These are phyloP conservation scores for Meiosimyza decipiens DNA, from an alignment of 2,888 invertebrate genomes.

Conservation along the genomic window DNA sequence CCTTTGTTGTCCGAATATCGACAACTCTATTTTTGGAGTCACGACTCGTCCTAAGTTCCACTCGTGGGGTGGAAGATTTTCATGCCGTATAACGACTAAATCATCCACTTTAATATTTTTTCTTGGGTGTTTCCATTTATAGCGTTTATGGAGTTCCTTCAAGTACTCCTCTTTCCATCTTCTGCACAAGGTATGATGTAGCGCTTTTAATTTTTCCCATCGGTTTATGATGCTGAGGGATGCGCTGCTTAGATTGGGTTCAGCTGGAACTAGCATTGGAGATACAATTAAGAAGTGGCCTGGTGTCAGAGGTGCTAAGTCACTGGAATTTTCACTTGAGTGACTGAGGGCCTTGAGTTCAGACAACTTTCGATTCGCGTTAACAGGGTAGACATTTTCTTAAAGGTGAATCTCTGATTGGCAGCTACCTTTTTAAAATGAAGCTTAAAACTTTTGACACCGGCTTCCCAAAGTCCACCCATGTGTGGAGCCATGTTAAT, in stretches of 20 bases:
- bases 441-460: too few species aligned
- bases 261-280: slow-evolving; percentile 11
- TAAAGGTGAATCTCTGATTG: slow-evolving; percentile 3
- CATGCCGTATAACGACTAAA: too few species aligned
- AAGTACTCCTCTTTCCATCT: slow-evolving; percentile 39
- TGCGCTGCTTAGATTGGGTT: not conserved
- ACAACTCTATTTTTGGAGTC: too few species aligned
- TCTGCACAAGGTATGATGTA: slow-evolving; percentile 19
- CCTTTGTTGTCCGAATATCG: too few species aligned
- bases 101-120: too few species aligned
- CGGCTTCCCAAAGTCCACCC: not conserved
- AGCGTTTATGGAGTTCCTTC: slow-evolving; percentile 26
- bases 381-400: slow-evolving; percentile 18
- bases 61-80: too few species aligned
- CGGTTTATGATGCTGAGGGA: not conserved
- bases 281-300: slow-evolving; percentile 15
- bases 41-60: too few species aligned
- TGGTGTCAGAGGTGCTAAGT: slow-evolving; percentile 14
- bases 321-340: slow-evolving; percentile 4
- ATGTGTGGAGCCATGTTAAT: slow-evolving; percentile 13
- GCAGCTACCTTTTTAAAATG: not conserved
- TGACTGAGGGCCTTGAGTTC: slow-evolving; percentile 9
- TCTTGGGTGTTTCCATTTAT: slow-evolving; percentile 28
- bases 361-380: slow-evolving; percentile 8
- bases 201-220: slow-evolving; percentile 12